These are phyloP conservation scores for Megaptera novaeangliae DNA, from an alignment of 2,113 vertebrate genomes.

Conservation along the genomic window DNA sequence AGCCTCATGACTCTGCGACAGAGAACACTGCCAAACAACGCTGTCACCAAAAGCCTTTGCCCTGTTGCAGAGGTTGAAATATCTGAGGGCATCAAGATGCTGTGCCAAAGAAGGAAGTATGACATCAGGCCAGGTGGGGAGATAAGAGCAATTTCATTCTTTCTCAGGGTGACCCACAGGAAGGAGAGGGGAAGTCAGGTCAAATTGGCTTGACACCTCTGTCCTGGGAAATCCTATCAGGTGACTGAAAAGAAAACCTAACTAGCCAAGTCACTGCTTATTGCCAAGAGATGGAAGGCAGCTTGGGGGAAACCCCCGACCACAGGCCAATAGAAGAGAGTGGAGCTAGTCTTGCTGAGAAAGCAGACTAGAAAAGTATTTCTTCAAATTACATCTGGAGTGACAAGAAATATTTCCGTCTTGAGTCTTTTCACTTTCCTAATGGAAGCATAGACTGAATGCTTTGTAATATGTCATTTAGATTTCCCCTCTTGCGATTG, in stretches of 20 bases:
- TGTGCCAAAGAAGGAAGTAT: not conserved
- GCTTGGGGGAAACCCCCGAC: conserved; percentile 74
- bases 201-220: conserved; percentile 58
- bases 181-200: conserved; percentile 74
- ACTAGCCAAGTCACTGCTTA: conserved; percentile 60
- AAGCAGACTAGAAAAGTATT: conserved; percentile 52
- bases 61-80: not conserved
- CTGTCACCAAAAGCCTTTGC: not conserved
- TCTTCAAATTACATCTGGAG: conserved; percentile 39
- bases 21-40: not conserved
- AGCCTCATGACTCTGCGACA: not conserved
- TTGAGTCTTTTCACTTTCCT: conserved; percentile 34
- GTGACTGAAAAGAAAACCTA: conserved; percentile 72
- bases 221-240: conserved; percentile 71
- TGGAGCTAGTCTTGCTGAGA: not conserved
- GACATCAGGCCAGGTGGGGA: not conserved
- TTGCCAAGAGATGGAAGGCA: conserved; percentile 35
- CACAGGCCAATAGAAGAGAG: conserved; percentile 59
- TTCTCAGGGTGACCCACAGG: conserved; percentile 39
- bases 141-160: not conserved
- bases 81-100: rapidly evolving
- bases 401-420: conserved; percentile 37
- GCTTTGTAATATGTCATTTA: conserved; percentile 26
- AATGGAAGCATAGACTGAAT: conserved; percentile 33
- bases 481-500: conserved; percentile 32